Percentiles rank a stretch among this genome's conserved stretches.
Conservation (phyloP, 1,140 invertebrate genomes). For the Bombus sylvicola region DNA sequence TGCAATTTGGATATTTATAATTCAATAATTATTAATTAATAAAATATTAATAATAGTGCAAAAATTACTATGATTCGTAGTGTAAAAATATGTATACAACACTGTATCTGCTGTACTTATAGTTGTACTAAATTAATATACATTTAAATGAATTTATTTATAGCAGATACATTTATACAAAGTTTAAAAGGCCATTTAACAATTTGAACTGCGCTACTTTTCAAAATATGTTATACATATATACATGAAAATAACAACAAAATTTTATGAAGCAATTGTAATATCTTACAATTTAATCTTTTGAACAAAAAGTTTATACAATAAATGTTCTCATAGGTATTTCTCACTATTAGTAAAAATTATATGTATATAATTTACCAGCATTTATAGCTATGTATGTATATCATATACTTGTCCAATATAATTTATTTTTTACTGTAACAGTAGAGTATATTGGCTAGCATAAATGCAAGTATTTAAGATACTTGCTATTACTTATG, state of each 20-base stretch:
- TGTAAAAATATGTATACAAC: background rate
- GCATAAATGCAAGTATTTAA: conserved; percentile 15
- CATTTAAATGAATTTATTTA: conserved; percentile 63
- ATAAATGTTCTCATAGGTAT: background rate
- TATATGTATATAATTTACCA: conserved; percentile 30
- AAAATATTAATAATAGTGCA: background rate
- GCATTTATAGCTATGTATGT: conserved; percentile 8
- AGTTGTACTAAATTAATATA: conserved; percentile 18
- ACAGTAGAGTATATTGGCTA: conserved; percentile 14
- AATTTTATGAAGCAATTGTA: conserved; percentile 44
- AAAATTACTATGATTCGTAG: background rate
- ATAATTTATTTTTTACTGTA: conserved; percentile 2
- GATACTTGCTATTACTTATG: conserved; percentile 7
- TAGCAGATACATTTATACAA: conserved; percentile 71
- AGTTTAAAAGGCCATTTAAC: conserved; percentile 60
- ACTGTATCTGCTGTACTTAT: background rate
- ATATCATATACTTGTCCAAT: conserved; percentile 20
- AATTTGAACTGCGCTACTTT: conserved; percentile 38
- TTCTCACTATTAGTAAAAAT: conserved; percentile 38
- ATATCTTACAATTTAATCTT: conserved; percentile 20
- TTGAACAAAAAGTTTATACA: conserved; percentile 3
- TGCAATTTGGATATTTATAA: background rate
- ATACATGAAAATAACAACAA: conserved; percentile 56
- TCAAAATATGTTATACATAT: conserved; percentile 54
- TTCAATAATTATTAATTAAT: conserved; percentile 5